Evolutionary conservation across 2,888 invertebrate species (phyloP).

Genomic region (Apotomis turbidana): DNA sequence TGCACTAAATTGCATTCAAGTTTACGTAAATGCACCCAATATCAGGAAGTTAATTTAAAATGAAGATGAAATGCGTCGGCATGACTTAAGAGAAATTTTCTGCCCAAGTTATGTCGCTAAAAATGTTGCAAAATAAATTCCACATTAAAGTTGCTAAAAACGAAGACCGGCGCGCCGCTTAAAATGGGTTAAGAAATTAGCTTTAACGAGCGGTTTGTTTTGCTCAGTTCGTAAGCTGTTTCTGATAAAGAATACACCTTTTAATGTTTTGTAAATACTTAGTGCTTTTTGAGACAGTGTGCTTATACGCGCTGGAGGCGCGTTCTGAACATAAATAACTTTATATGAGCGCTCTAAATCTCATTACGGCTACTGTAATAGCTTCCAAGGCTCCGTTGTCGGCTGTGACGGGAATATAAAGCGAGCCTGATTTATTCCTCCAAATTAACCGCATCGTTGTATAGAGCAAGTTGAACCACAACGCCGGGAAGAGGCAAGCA

Average conservation of each 20-base stretch:
- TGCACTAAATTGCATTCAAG: slow-evolving; percentile 35
- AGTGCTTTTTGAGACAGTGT: slow-evolving; percentile 49
- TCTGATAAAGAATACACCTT: slow-evolving; percentile 31
- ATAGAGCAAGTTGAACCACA: slow-evolving; percentile 52
- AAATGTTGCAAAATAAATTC: slow-evolving; percentile 20
- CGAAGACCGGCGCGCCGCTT: slow-evolving; percentile 17
- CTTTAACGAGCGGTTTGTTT: slow-evolving; percentile 40
- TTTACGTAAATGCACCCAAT: slow-evolving; percentile 34
- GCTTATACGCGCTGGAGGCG: slow-evolving; percentile 55
- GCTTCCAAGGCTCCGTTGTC: slow-evolving; percentile 75
- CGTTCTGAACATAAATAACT: slow-evolving; percentile 77
- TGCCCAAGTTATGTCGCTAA: slow-evolving; percentile 16
- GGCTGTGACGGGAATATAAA: slow-evolving; percentile 79
- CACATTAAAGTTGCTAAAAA: slow-evolving; percentile 22
- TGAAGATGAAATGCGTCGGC: slow-evolving; percentile 1
- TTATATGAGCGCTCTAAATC: slow-evolving; percentile 81
- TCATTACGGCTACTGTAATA: slow-evolving; percentile 79
- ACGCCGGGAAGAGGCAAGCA: slow-evolving; percentile 44
- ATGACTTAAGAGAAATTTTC: not conserved
- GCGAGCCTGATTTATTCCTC: slow-evolving; percentile 74
- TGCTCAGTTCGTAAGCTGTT: slow-evolving; percentile 33
- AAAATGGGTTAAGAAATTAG: slow-evolving; percentile 39
- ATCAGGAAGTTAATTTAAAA: slow-evolving; percentile 33
- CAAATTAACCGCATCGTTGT: slow-evolving; percentile 68
- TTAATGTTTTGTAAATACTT: slow-evolving; percentile 41